Evolutionary conservation across 2,888 invertebrate species (phyloP).

Genomic region (Muschampia plurimacula): DNA sequence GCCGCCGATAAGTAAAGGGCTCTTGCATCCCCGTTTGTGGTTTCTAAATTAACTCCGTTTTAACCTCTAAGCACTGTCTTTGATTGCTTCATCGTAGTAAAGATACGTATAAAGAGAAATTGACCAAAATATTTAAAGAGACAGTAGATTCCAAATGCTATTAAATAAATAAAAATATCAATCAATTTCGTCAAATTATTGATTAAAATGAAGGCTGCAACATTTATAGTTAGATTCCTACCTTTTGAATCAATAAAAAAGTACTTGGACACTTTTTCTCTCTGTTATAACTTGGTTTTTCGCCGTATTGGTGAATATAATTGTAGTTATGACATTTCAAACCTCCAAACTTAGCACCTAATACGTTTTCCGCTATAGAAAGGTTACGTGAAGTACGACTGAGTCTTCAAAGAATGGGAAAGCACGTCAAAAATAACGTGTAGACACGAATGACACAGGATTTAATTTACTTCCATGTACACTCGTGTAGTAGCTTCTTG

Average conservation of each 20-base stretch:
- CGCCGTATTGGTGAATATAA: too few relatives aligned
- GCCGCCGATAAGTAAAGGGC: not conserved
- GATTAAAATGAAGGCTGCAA: too few relatives aligned
- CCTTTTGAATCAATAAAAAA: too few relatives aligned
- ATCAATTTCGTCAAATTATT: too few relatives aligned
- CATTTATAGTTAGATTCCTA: too few relatives aligned
- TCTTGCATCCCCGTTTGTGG: not conserved
- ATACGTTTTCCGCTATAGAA: not conserved
- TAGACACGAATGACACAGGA: constrained; percentile 5
- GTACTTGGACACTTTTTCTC: too few relatives aligned
- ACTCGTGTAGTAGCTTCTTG: constrained; percentile 60
- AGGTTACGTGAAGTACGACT: not conserved
- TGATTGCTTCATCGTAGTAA: not conserved
- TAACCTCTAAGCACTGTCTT: not conserved
- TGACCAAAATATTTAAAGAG: too few relatives aligned
- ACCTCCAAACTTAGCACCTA: not conserved
- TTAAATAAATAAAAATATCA: too few relatives aligned
- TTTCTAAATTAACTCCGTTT: constrained; percentile 3
- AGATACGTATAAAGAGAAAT: too few relatives aligned
- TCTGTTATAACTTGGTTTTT: too few relatives aligned
- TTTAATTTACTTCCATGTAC: constrained; percentile 29
- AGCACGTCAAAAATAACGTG: not conserved
- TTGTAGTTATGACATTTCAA: not conserved
- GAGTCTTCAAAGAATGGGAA: not conserved
- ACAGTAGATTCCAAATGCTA: too few relatives aligned